Evolutionary conservation across 2,888 invertebrate genomes (phyloP), one percentile per base, ranked within the genome.

Genomic region (Rotaria magnacalcarata): DNA sequence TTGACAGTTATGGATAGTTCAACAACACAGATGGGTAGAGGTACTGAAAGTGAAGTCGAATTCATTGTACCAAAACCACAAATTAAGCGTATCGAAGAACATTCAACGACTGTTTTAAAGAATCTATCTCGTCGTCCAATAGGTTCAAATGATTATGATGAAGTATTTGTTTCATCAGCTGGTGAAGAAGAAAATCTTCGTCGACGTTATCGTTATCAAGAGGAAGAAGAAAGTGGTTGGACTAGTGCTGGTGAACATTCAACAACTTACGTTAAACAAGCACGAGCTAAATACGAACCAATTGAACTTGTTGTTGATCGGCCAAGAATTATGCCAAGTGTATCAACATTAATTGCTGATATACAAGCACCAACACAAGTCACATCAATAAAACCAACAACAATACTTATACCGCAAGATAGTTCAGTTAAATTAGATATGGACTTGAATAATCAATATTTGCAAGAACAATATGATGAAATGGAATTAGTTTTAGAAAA

Each of bases 321-420:
- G 43, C 75, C 75, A 75, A 41, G 21, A 75, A 24, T 75, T 19
- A 41, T 43, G 47, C 75, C 75, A 47, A 75, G 75, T 47, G 47
- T 75, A 75, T 75, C 75, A 47, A 75, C 6, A 75, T 41, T 75
- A n/a, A 75, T 75, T 47, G 75, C 75, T 75, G 75, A 75, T 47
- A 75, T 75, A 43, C 75, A 75, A 75, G 75, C n/a, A 43, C 75
- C 75, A 21, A 43, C 75, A 75, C 75, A 75, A 43, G 24, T 75
- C 21, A 75, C 75, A 47, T 24, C 41, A 21, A 75, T 75, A 47
- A 41, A 43, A 43, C 75, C 75, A 43, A 75, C 75, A 75, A 41
- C 21, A 41, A 43, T 75, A 24, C 24, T 75, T 47, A 2, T 43
- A 43, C 43, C 41, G 24, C 43, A 75, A 41, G 75, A 75, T 47